A percentile compares a stretch with the other conserved stretches of the same genome.
Conservation (phyloP, 2,888 invertebrate species). For the Eristalis arbustorum region DNA sequence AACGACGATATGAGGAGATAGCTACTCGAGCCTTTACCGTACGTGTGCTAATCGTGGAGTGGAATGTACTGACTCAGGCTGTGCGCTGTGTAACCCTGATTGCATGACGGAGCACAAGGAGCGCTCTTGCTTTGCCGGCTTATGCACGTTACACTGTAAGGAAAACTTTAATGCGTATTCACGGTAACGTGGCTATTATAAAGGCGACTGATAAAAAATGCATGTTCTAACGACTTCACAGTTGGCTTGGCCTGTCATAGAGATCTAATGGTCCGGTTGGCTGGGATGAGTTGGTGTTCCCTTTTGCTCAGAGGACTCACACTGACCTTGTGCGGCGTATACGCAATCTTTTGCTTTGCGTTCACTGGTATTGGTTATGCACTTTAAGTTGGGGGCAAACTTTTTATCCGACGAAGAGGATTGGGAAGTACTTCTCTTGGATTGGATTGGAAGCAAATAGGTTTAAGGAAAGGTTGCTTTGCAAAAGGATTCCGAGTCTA, state of each 20-base stretch:
- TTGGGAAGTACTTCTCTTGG: no score
- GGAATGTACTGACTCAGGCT: neutral
- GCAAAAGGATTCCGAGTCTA: no score
- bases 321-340: no score
- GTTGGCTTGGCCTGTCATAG: neutral
- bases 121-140: neutral
- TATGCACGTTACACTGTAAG: neutral
- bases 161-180: neutral
- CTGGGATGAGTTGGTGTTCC: no score
- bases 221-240: neutral
- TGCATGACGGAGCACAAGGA: neutral
- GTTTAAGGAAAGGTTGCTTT: no score
- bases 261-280: neutral
- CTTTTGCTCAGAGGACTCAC: no score
- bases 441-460: no score
- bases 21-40: neutral
- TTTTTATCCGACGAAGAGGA: no score
- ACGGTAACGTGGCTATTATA: neutral
- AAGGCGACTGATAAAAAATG: neutral
- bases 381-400: no score
- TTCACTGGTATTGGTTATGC: no score
- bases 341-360: no score
- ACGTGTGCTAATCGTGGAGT: neutral
- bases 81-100: constrained; percentile 4
- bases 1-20: neutral